Evolutionary conservation across 1,140 invertebrate species (phyloP).

Genomic region (Scylla paramamosain): DNA sequence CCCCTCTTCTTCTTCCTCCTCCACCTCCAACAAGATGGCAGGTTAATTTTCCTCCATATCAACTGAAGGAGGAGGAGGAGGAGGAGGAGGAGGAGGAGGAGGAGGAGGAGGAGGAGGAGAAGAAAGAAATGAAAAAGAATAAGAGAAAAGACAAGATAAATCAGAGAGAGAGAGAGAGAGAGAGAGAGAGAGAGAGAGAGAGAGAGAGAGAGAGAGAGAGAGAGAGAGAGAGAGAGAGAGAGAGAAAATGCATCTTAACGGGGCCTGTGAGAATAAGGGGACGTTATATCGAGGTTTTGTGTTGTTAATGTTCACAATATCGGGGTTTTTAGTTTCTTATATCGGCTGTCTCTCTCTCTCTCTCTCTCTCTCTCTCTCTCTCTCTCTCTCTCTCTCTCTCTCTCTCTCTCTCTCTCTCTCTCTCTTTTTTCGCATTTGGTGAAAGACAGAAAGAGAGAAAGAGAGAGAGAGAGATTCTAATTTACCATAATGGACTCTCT

Average conservation of each 20-base stretch:
- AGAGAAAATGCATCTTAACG: background rate
- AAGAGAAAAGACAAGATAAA: background rate
- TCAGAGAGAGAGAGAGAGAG: conserved; percentile 1
- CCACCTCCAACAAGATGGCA: background rate
- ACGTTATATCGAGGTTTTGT: too few species aligned
- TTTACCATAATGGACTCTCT: background rate
- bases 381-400: too few species aligned
- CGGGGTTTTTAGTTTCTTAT: background rate
- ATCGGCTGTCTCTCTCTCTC: background rate
- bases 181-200: conserved; percentile 8
- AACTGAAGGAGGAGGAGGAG: background rate
- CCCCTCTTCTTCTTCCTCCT: too few species aligned
- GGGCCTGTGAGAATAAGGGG: too few species aligned
- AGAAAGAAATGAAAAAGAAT: background rate
- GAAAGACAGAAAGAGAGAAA: background rate
- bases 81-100: background rate
- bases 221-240: background rate
- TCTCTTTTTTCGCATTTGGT: too few species aligned
- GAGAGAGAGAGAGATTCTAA: too few species aligned
- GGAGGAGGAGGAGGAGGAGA: background rate
- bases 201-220: background rate
- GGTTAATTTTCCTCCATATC: background rate
- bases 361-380: too few species aligned
- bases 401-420: too few species aligned
- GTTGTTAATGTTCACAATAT: too few species aligned